Conservation (phyloP, 2,888 invertebrate species). For the Hyalella azteca region DNA sequence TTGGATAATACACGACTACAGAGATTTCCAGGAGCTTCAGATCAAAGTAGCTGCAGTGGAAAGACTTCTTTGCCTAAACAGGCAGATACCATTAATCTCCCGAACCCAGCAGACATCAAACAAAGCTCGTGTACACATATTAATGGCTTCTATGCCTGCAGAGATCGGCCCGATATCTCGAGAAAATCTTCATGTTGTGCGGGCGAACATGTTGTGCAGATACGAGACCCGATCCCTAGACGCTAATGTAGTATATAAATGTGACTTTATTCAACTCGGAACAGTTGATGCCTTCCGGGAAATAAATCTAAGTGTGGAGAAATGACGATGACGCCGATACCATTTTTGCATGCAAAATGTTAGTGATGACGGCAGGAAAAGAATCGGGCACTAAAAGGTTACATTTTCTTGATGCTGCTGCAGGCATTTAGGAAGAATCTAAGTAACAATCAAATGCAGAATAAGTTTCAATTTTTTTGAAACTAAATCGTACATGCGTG, state of each 20-base stretch:
- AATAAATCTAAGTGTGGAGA: too few species aligned
- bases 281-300: too few species aligned
- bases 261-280: too few species aligned
- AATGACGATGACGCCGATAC: background rate
- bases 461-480: too few species aligned
- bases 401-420: background rate
- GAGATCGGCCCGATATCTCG: conserved; percentile 1
- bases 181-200: too few species aligned
- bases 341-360: background rate
- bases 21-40: too few species aligned
- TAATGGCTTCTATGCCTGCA: conserved; percentile 28
- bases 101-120: conserved; percentile 10
- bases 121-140: conserved; percentile 20
- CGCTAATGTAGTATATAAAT: too few species aligned
- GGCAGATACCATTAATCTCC: conserved; percentile 31
- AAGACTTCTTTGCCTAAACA: background rate
- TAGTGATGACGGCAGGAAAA: background rate
- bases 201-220: too few species aligned
- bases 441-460: background rate
- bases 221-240: too few species aligned
- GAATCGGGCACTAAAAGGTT: background rate
- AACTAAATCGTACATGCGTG: too few species aligned
- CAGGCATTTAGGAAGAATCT: background rate
- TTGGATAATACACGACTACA: too few species aligned
- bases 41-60: background rate